Conservation (phyloP, 2,888 invertebrate genomes). For the Sipha maydis region DNA sequence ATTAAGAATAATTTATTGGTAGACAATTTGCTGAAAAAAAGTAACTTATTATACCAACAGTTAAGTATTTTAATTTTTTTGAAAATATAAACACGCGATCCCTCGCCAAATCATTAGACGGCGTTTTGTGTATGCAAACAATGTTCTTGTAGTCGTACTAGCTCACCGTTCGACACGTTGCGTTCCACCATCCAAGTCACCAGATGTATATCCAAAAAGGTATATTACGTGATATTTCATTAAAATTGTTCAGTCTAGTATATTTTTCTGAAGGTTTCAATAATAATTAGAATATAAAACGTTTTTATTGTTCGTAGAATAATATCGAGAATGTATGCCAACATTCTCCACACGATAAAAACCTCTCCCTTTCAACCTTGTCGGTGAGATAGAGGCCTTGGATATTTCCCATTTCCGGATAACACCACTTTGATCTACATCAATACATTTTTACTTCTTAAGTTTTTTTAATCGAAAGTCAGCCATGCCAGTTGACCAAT, state of each 20-base stretch:
- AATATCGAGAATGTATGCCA: background rate
- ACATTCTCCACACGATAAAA: slow-evolving; percentile 14
- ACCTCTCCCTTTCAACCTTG: slow-evolving; percentile 52
- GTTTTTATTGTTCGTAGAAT: background rate
- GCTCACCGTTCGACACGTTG: slow-evolving; percentile 3
- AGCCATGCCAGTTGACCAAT: background rate
- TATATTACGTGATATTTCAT: background rate
- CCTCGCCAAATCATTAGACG: slow-evolving; percentile 28
- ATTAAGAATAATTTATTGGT: background rate
- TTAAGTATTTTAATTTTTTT: background rate
- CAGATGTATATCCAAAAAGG: background rate
- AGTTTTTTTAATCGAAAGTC: background rate
- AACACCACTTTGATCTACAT: slow-evolving; percentile 21
- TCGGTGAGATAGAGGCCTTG: background rate
- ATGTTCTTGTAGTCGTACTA: background rate
- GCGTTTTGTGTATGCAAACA: slow-evolving; percentile 54
- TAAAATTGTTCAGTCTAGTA: background rate
- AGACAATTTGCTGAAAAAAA: background rate
- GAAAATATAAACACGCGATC: background rate
- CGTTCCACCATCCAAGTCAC: slow-evolving; percentile 51
- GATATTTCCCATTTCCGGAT: slow-evolving; percentile 40
- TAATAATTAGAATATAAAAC: slow-evolving; percentile 9
- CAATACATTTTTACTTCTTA: background rate
- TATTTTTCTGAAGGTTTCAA: background rate
- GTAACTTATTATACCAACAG: background rate